Base-by-base conservation (phyloP, 2,113 vertebrate genomes). In the Tragelaphus imberbis region DNA sequence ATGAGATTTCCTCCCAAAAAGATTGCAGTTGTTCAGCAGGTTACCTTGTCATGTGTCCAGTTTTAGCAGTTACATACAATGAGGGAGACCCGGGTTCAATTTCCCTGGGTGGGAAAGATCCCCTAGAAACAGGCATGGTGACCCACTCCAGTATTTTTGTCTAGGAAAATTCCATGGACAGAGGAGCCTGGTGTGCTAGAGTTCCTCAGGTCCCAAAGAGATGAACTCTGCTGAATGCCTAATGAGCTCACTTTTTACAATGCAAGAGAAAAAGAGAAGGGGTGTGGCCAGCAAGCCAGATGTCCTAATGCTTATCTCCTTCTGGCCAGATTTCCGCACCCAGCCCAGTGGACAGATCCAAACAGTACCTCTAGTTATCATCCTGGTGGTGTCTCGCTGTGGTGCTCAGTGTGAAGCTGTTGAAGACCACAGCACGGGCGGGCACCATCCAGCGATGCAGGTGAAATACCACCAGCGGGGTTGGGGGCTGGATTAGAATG, bases 81-180 rank as follows among this genome's bases (percentile, higher is more conserved):
- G 10, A 40, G 19, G 68, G 10, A 12, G 19, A 40, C 2, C 10
- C 0, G 0, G 21, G 10, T 75, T 75, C 0, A 0, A 23, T 40
- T 1, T 0, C 19, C 19, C 9, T 71, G 68, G 68, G 19, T 71
- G n/a, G 68, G 68, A 40, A 71, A 71, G n/a, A 71, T 71, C 19
- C 68, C 68, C 68, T 71, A 11, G 68, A 75, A 36, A 75, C 1
- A 0, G 68, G n/a, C 19, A 25, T 23, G 68, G 5, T 23, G n/a
- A 25, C 19, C 36, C n/a, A 40, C n/a, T 75, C 68, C 68, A 75
- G 36, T 40, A 75, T 13, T 71, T 40, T 23, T 71, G n/a, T 36
- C 68, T 40, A 40, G n/a, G 19, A 71, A 75, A 25, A 75, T 75
- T 75, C 19, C 68, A 40, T 75, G 68, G 68, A 40, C 36, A 75